Base-by-base conservation (phyloP, 2,797 vertebrate species). In the Jordanella pulchra region DNA sequence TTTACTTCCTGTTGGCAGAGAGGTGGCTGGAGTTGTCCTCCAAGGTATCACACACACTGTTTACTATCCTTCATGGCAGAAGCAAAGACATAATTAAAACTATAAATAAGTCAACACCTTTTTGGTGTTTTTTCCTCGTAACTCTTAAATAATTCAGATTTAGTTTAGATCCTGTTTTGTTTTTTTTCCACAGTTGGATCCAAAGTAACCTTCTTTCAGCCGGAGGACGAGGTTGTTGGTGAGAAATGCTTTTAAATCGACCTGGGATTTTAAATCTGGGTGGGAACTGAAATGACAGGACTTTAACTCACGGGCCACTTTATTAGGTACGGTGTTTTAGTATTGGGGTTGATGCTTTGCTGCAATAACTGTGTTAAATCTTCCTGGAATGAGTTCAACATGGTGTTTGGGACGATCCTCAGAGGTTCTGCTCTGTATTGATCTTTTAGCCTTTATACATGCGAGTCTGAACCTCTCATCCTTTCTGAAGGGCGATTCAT, bases 201-300 rank as follows among this genome's bases (percentile, higher is more conserved):
- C 64, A 96, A 97, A 27, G 97, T 99, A 3, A 95, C 96, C 9
- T 97, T 96, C 87, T 98, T 98, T 87, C 96, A 96, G 82, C 95
- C 94, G 0, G 94, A 96, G 53, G 97, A 99, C 84, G 96, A 98
- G 88, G 97, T 98, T 65, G 97, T 97, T 5, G 98, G 98, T 99
- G 93, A 93, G 96, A 64, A 61, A 15, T 56, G 12, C 3, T 39
- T 10, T 56, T 44, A 25, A 45, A 74, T n/a, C 0, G 32, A 45
- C 30, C 50, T 51, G 3, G n/a, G 11, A n/a, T 55, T 13, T 23
- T 2, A 10, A 48, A 60, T 18, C 28, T n/a, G 12, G 12, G 4
- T 45, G 18, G 32, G 32, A 53, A 48, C 3, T 48, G 47, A 5
- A 48, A 18, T 48, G 17, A 17, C 1, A 18, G 47, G 17, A 48